A percentile compares a stretch with the other conserved stretches of the same genome.
Evolutionary conservation across 2,113 vertebrate species (phyloP).

Genomic region (Zapus hudsonius): DNA sequence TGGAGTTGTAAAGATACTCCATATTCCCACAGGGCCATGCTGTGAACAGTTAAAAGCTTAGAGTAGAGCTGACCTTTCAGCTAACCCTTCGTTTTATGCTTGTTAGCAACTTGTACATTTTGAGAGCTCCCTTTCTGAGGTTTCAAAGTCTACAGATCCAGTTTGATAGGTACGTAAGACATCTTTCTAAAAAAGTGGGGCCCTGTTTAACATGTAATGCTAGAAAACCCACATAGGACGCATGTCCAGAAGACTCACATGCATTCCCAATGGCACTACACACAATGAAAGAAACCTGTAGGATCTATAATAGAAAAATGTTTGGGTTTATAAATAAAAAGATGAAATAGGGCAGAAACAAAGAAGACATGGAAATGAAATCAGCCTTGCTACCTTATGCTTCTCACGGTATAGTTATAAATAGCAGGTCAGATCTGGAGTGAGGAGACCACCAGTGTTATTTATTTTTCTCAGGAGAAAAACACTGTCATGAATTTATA

Average conservation of each 20-base stretch:
- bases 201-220: background rate
- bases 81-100: constrained; percentile 38
- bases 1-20: background rate
- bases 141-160: background rate
- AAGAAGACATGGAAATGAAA: background rate
- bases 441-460: background rate
- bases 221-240: background rate
- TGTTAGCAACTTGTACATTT: constrained; percentile 60
- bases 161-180: constrained; percentile 13
- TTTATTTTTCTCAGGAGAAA: background rate
- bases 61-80: constrained; percentile 58
- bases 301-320: background rate
- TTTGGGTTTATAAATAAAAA: constrained; percentile 19
- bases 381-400: background rate
- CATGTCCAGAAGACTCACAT: background rate
- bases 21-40: constrained; percentile 10
- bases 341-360: no score
- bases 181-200: background rate
- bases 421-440: background rate
- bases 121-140: constrained; percentile 2
- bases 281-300: background rate
- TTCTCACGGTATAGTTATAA: background rate
- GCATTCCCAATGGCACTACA: background rate
- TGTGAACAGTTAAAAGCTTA: constrained; percentile 41
- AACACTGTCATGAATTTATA: background rate